phyloP scores from a whole-genome alignment of 2,797 vertebrate species.

The Enteromius radiatus region DNA sequence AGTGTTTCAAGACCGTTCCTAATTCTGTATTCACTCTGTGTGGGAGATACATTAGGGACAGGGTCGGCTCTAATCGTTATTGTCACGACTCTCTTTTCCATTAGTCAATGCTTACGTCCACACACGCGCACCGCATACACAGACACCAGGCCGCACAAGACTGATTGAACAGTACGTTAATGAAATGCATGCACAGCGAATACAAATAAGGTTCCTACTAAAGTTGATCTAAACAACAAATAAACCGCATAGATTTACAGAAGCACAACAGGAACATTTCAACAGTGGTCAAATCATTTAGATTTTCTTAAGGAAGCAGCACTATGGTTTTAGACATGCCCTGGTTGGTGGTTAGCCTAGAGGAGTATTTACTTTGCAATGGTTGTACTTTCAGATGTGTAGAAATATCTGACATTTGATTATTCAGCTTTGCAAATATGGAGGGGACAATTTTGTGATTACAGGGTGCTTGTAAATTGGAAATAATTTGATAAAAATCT shows the following conservation, averaged over 20 bases:
- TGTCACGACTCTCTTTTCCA: conserved; percentile 57
- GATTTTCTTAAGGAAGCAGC: conserved; percentile 11
- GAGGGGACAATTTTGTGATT: not conserved
- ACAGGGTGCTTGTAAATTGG: not conserved
- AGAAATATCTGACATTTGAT: no score
- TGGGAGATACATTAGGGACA: conserved; percentile 43
- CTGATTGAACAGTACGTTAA: conserved; percentile 55
- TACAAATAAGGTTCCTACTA: conserved; percentile 54
- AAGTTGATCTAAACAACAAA: conserved; percentile 54
- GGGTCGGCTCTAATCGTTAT: conserved; percentile 51
- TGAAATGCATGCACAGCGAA: conserved; percentile 49
- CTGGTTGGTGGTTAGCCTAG: not conserved
- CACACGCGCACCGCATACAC: conserved; percentile 29
- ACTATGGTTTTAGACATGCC: not conserved
- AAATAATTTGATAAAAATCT: no score
- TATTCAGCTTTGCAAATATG: no score
- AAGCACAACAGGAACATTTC: conserved; percentile 16
- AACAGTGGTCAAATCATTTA: conserved; percentile 16
- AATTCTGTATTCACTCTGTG: conserved; percentile 39
- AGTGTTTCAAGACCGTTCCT: not conserved
- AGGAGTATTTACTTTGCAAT: not conserved
- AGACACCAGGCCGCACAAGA: conserved; percentile 34
- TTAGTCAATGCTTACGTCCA: conserved; percentile 53
- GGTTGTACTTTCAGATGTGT: not conserved
- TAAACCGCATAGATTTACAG: conserved; percentile 11